These are phyloP conservation scores for Stigmatopora argus DNA, from an alignment of 2,113 vertebrate species.

Conservation along the genomic window DNA sequence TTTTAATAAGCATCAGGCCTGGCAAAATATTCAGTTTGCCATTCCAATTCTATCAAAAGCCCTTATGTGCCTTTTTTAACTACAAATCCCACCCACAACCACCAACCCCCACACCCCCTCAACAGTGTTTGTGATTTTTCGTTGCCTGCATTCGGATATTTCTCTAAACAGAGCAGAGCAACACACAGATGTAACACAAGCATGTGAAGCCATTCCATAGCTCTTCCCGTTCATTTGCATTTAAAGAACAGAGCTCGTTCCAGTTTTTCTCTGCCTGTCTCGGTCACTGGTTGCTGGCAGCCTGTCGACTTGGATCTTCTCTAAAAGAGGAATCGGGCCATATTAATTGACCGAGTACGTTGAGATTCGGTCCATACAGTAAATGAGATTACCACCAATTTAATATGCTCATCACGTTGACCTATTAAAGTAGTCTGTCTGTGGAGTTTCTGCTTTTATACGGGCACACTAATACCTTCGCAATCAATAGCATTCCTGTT, in stretches of 20 bases:
- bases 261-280: conserved; percentile 16
- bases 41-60: conserved; percentile 39
- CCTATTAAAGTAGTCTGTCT: conserved; percentile 54
- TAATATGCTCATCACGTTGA: conserved; percentile 55
- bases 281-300: conserved; percentile 38
- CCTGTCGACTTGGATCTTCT: conserved; percentile 47
- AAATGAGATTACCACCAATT: conserved; percentile 62
- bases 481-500: conserved; percentile 25
- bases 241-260: conserved; percentile 62
- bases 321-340: conserved; percentile 59
- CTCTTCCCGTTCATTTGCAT: conserved; percentile 57
- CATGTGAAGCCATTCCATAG: conserved; percentile 47
- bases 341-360: conserved; percentile 69
- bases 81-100: no score
- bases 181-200: conserved; percentile 19
- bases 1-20: conserved; percentile 36
- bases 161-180: conserved; percentile 10
- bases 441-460: conserved; percentile 29
- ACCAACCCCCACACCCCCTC: background rate
- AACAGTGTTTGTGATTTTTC: conserved; percentile 20
- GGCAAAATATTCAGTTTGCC: conserved; percentile 25
- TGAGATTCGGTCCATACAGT: conserved; percentile 41
- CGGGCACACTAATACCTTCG: conserved; percentile 15
- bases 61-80: conserved; percentile 8
- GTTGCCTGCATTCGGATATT: conserved; percentile 20